Conservation (phyloP, 2,888 invertebrate species). For the Habrosyne pyritoides region DNA sequence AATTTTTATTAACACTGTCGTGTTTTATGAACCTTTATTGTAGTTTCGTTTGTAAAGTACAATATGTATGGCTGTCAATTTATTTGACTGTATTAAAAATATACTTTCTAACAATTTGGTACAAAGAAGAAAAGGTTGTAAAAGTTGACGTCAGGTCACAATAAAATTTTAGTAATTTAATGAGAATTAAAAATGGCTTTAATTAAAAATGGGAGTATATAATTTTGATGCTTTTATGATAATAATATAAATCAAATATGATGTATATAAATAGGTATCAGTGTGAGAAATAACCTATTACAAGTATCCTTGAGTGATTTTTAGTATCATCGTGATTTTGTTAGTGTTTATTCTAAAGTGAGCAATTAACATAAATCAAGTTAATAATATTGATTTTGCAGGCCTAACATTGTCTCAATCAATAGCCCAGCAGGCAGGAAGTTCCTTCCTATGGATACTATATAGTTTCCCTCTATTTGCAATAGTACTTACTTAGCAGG, state of each 20-base stretch:
- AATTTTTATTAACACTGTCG: constrained; percentile 8
- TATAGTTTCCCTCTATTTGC: too few species aligned
- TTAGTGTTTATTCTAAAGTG: neutral
- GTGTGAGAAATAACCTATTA: neutral
- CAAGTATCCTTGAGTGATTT: neutral
- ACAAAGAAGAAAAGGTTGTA: neutral
- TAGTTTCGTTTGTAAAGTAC: constrained; percentile 6
- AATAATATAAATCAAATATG: neutral
- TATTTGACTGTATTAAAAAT: neutral
- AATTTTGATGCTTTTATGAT: neutral
- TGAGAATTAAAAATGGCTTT: neutral
- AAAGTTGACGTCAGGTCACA: neutral
- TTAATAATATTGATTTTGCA: neutral
- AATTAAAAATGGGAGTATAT: neutral
- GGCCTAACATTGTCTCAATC: too few species aligned
- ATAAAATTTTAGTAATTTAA: neutral
- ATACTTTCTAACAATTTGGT: constrained; percentile 6
- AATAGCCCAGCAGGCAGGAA: too few species aligned
- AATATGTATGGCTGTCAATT: neutral
- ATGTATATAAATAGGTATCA: neutral
- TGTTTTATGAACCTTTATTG: constrained; percentile 8
- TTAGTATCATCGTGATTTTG: neutral
- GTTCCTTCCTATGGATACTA: too few species aligned
- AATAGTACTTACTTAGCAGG: too few species aligned
- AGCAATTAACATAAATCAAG: neutral